Percentiles rank a stretch among this genome's conserved stretches.
These are phyloP conservation scores for Drosophila paucipuncta DNA, from an alignment of 2,888 invertebrate species.

Conservation along the genomic window DNA sequence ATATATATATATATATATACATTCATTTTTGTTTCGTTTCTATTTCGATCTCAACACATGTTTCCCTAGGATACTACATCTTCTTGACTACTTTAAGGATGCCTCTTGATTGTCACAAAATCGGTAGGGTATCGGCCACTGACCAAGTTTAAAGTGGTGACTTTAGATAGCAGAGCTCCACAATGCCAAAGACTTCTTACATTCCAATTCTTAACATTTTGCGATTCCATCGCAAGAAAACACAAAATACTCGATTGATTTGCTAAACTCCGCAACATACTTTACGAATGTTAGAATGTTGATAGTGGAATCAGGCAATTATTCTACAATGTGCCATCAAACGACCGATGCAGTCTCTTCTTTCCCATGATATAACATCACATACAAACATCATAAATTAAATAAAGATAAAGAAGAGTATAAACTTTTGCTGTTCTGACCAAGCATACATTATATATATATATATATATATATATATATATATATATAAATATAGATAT, in stretches of 20 bases:
- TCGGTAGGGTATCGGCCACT: background rate
- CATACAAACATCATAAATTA: background rate
- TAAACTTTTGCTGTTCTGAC: background rate
- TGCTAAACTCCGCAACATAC: too few species aligned
- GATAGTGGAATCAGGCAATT: background rate
- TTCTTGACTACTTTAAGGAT: background rate
- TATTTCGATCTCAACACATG: background rate
- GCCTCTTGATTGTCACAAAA: background rate
- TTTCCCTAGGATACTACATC: background rate
- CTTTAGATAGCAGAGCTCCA: background rate
- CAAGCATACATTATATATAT: background rate
- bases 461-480: background rate
- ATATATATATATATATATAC: too few species aligned
- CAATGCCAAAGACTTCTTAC: background rate
- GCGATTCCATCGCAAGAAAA: background rate
- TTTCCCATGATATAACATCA: background rate
- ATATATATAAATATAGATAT: background rate
- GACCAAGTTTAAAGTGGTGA: background rate
- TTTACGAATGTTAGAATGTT: background rate
- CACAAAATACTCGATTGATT: background rate
- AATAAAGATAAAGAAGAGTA: background rate
- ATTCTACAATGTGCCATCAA: background rate
- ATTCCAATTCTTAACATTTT: background rate
- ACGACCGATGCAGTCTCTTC: background rate
- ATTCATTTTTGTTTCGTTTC: background rate